phyloP scores from a whole-genome alignment of 2,888 invertebrate genomes.

The Phortica magna region DNA sequence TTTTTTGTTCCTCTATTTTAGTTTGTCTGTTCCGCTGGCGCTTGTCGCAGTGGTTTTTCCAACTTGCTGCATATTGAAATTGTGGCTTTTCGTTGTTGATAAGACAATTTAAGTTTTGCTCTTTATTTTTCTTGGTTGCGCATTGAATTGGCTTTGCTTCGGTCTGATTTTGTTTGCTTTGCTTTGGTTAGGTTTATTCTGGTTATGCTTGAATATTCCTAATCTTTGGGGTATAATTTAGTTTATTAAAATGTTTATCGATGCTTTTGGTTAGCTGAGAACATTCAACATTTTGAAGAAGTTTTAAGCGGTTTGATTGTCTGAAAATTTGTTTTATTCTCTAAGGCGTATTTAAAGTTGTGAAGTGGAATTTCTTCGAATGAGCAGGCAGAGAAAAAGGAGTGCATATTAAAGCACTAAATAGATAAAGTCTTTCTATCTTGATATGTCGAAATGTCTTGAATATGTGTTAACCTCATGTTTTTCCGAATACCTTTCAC shows the following conservation, averaged over 20 bases:
- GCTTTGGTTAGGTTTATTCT: not conserved
- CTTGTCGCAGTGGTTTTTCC: not conserved
- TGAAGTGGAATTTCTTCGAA: too few species aligned
- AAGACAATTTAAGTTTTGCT: constrained; percentile 30
- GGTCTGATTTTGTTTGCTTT: too few species aligned
- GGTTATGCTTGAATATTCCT: not conserved
- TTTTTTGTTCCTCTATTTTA: not conserved
- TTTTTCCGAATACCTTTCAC: too few species aligned
- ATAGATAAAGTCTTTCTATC: too few species aligned
- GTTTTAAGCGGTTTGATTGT: not conserved
- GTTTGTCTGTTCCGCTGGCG: not conserved
- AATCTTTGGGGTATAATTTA: constrained; percentile 12
- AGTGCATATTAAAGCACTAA: too few species aligned
- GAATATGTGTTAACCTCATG: too few species aligned
- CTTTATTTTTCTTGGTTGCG: not conserved
- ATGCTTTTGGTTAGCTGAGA: not conserved
- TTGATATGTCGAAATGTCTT: too few species aligned
- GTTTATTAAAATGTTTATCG: constrained; percentile 23
- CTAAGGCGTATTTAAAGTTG: too few species aligned
- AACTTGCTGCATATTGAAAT: constrained; percentile 22
- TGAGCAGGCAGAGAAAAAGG: too few species aligned
- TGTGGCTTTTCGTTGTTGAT: constrained; percentile 19
- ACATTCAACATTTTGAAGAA: not conserved
- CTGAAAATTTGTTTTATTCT: too few species aligned
- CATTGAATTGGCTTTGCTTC: not conserved